Base-by-base conservation (phyloP, 1,140 invertebrate genomes). In the Drosophila auraria region DNA sequence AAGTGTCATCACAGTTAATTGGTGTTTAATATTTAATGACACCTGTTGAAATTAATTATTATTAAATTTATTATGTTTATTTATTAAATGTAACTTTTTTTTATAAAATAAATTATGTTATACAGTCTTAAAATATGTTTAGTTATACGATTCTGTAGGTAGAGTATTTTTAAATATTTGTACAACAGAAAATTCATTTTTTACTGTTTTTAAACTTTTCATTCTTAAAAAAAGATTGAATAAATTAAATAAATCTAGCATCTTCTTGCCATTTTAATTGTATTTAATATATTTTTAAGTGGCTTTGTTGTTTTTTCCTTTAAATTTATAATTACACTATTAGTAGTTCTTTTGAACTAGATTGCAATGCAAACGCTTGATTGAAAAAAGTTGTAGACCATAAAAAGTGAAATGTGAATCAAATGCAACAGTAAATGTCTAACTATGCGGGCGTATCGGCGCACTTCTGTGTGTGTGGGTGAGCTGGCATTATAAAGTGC, bases 401-500 rank as follows among this genome's bases (percentile, higher is more conserved):
- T 73, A 33, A 58, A 71, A 56, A 66, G 40, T 57, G 40, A 69
- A 71, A 71, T 71, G 44, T n/a, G 61, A 80, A 61, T 83, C 57
- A 71, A 83, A 83, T 75, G 71, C 51, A 76, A 75, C 44, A 54
- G 45, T 49, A 62, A 80, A 80, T 71, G 70, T 38, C 23, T 23
- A 38, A 33, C 54, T 65, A 23, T 64, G 33, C 33, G 49, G 17
- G 49, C 11, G 54, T 40, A 56, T 15, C 62, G 56, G 30, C 20
- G 25, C 12, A 40, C 30, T 68, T 14, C 6, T 40, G 12, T 23
- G 30, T 61, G 69, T 60, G 38, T 59, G 64, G n/a, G 27, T 20
- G 44, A 53, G 49, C 58, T 59, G 45, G 57, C 78, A 75, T 89
- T 83, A 89, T 89, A 83, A 89, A 87, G 84, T 81, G 78, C 84